Evolutionary conservation across 2,113 vertebrate genomes (phyloP), one percentile per base, ranked within the genome.

Genomic region (Eublepharis macularius): DNA sequence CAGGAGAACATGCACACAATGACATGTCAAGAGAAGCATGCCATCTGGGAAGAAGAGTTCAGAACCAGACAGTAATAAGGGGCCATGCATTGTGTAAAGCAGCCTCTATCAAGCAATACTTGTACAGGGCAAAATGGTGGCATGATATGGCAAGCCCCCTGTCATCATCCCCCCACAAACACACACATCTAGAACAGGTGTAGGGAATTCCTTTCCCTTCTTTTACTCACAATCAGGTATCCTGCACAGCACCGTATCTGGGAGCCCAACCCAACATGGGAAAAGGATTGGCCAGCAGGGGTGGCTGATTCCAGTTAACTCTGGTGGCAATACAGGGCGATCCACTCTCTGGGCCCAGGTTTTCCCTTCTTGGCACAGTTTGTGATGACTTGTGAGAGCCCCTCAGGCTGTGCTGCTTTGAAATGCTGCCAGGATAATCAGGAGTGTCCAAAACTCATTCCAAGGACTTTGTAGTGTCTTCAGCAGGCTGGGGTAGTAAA

Each of bases 191-290:
- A 26, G 60, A 63, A 29, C 60, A 63, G 60, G 26, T 63, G 26
- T 4, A 41, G n/a, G 83, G 9, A 63, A 63, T 63, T 63, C 60
- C 60, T 63, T 63, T 26, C 60, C 60, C 60, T 29, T 63, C 65
- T 5, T 81, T 86, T 86, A 60, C 92, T 94, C 75, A 95, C 93
- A 82, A 69, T 94, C 77, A 90, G 84, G 88, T 0, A 47, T 49
- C 54, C 90, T 91, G 80, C 68, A 32, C 89, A 19, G n/a, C 29
- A 29, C 43, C 29, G 26, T 57, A 29, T 87, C 65, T 41, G 0
- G 65, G 39, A 41, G 41, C 32, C 77, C 36, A 34, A 81, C 14
- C 76, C 65, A 90, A 57, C 85, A 70, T 79, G 32, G 2, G 49
- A 39, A 13, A 21, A 21, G 74, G 45, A 65, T 76, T 10, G 43